Evolutionary conservation across 2,888 invertebrate genomes (phyloP), one percentile per base, ranked within the genome.

Genomic region (Argynnis bischoffii): DNA sequence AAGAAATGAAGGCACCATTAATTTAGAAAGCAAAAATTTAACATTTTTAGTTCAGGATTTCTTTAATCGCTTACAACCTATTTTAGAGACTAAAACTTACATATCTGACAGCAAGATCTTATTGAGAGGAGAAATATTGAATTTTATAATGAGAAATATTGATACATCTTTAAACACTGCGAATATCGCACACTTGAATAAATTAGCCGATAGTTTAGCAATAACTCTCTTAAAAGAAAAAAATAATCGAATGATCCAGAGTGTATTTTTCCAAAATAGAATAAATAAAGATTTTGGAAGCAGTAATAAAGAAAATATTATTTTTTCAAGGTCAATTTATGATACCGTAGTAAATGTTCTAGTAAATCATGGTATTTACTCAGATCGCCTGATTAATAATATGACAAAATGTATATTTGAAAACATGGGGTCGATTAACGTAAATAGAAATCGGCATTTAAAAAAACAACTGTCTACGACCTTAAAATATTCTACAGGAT

Each of bases 81-180:
- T 73, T 47, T 67, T 75, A 50, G 65, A 47, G 60, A 66, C 56
- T 18, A 66, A 75, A 72, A 59, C 55, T 6, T 55, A 60, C 6
- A 61, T 55, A 14, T 66, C 67, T 14, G 76, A 76, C 16, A 74
- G 74, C 53, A 82, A 81, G 69, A 64, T 75, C 0, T 66, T 75
- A 4, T 59, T 85, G 3, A 81, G 80, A 75, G 74, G 69, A 5
- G 75, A 81, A 66, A 81, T 85, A 15, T 57, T 79, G 6, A 75
- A 79, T 1, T 73, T 81, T 3, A 64, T 85, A 48, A 66, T 78
- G 54, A 61, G 68, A 47, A 66, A 71, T 35, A 50, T 64, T 5
- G 73, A 70, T 46, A 54, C 81, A 15, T 74, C 78, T 6, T 56
- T 72, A 16, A 67, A 64, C 35, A 59, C 55, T 46, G 15, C 46